Conservation (phyloP, 2,888 invertebrate genomes). For the Melanargia galathea region DNA sequence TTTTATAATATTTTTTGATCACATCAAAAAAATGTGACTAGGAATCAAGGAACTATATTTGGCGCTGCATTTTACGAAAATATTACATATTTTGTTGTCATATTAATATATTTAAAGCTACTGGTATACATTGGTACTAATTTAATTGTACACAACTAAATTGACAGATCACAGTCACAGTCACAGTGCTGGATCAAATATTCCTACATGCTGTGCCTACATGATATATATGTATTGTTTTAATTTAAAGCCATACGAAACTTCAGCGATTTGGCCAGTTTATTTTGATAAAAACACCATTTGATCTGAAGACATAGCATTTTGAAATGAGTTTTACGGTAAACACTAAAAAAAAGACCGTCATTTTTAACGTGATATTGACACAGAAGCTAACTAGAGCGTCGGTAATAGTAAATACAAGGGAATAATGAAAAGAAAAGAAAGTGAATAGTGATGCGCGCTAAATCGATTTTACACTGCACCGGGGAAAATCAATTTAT, state of each 20-base stretch:
- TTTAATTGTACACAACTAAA: too few species aligned
- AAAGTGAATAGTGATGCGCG: conserved; percentile 56
- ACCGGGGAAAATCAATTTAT: conserved; percentile 49
- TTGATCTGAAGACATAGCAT: neutral
- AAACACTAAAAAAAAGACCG: conserved; percentile 11
- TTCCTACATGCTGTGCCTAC: too few species aligned
- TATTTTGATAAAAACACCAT: neutral
- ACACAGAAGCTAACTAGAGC: conserved; percentile 59
- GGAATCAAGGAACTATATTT: too few species aligned
- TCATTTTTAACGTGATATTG: conserved; percentile 37
- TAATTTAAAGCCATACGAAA: neutral
- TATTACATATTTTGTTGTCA: too few species aligned
- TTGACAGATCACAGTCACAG: too few species aligned
- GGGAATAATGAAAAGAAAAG: conserved; percentile 40
- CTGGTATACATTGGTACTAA: too few species aligned
- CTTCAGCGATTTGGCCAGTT: neutral
- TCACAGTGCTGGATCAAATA: too few species aligned
- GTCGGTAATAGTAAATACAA: conserved; percentile 49
- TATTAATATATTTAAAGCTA: too few species aligned
- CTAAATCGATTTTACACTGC: conserved; percentile 64
- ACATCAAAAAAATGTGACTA: too few species aligned
- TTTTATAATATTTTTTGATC: too few species aligned
- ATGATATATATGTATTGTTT: too few species aligned
- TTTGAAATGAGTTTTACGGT: neutral
- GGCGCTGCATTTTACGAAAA: too few species aligned